A percentile compares a stretch with the other conserved stretches of the same genome.
These are phyloP conservation scores for Bombylius major DNA, from an alignment of 2,888 invertebrate genomes.

Conservation along the genomic window DNA sequence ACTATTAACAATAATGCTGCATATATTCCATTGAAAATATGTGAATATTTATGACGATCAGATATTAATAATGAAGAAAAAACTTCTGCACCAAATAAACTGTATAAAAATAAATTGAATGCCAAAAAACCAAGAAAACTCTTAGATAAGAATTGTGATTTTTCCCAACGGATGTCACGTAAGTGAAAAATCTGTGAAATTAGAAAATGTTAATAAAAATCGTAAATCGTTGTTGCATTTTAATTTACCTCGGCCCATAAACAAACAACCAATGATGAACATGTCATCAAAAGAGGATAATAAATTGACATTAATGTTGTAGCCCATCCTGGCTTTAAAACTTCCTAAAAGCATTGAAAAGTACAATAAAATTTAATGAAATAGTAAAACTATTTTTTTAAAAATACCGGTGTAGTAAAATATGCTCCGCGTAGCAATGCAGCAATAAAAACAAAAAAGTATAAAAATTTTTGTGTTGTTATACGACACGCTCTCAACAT, in stretches of 20 bases:
- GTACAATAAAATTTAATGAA: constrained; percentile 11
- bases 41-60: constrained; percentile 47
- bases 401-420: constrained; percentile 71
- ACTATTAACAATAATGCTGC: constrained; percentile 82
- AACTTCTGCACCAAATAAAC: constrained; percentile 63
- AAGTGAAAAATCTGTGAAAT: constrained; percentile 72
- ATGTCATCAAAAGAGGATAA: constrained; percentile 78
- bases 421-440: constrained; percentile 76
- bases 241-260: constrained; percentile 82
- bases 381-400: neutral
- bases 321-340: constrained; percentile 73
- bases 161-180: constrained; percentile 74
- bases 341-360: constrained; percentile 44
- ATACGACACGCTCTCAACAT: constrained; percentile 70
- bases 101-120: constrained; percentile 80
- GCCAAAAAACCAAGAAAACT: constrained; percentile 80
- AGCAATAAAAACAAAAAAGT: constrained; percentile 76
- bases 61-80: constrained; percentile 29
- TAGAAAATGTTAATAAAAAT: constrained; percentile 13
- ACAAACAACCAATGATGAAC: constrained; percentile 81
- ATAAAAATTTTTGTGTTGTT: constrained; percentile 81
- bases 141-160: constrained; percentile 80
- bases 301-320: constrained; percentile 77
- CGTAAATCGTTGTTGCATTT: neutral
- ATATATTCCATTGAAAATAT: constrained; percentile 85